These are phyloP conservation scores for Cervus canadensis DNA, from an alignment of 2,113 vertebrate genomes.

Conservation along the genomic window DNA sequence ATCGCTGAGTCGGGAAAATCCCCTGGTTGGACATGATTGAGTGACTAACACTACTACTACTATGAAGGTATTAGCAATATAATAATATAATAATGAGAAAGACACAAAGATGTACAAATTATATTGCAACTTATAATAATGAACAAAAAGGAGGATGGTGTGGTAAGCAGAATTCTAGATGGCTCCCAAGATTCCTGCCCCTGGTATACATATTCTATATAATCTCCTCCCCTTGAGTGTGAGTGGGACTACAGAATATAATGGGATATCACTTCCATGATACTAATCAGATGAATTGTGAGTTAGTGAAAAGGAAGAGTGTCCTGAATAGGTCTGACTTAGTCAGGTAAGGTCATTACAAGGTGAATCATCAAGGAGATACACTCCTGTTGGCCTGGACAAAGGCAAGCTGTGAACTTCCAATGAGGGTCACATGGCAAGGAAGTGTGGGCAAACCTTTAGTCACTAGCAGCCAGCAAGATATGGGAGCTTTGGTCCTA, in stretches of 20 bases:
- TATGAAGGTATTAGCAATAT: background rate
- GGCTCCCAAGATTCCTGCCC: background rate
- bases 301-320: background rate
- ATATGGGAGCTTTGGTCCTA: background rate
- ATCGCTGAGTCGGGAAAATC: rapidly evolving
- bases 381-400: background rate
- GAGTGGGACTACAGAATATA: background rate
- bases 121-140: background rate
- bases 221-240: background rate
- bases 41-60: background rate
- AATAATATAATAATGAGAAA: background rate
- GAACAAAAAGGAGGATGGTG: background rate
- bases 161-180: background rate
- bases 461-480: background rate
- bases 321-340: background rate
- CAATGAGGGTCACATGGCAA: background rate
- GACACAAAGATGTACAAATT: background rate
- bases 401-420: background rate
- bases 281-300: background rate
- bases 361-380: background rate
- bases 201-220: too few species aligned
- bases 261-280: background rate
- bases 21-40: background rate
- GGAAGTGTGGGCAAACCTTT: background rate
- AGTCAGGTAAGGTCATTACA: background rate